These are phyloP conservation scores for Xylophagus ater DNA, from an alignment of 2,888 invertebrate genomes.

Conservation along the genomic window DNA sequence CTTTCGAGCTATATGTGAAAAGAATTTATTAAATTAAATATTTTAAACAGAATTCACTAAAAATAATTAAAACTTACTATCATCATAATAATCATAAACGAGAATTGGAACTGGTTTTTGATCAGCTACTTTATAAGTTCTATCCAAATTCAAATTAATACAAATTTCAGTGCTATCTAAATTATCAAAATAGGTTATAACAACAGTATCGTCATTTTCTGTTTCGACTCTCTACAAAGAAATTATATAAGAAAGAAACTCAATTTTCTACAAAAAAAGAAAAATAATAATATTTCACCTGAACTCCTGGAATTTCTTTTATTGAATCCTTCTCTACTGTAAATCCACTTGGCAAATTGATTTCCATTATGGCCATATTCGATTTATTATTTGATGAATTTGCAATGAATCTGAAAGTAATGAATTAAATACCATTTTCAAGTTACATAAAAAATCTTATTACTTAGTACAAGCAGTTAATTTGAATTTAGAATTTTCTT, in stretches of 20 bases:
- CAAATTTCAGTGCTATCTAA: conserved; percentile 55
- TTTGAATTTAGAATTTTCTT: too few relatives aligned
- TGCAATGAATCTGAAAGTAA: conserved; percentile 54
- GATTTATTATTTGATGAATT: conserved; percentile 49
- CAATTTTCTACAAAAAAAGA: background rate
- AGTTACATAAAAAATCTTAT: too few relatives aligned
- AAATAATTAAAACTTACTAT: conserved; percentile 52
- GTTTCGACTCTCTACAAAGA: conserved; percentile 54
- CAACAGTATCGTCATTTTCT: conserved; percentile 49
- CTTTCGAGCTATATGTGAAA: conserved; percentile 49
- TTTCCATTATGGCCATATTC: conserved; percentile 86
- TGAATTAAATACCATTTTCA: too few relatives aligned
- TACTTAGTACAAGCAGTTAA: too few relatives aligned
- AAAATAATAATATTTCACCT: too few relatives aligned
- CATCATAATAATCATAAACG: conserved; percentile 85
- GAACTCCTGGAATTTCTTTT: background rate
- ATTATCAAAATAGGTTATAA: conserved; percentile 63
- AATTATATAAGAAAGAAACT: conserved; percentile 22
- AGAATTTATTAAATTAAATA: conserved; percentile 25
- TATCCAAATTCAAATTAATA: conserved; percentile 71
- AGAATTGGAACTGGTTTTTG: conserved; percentile 78
- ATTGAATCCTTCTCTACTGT: conserved; percentile 21
- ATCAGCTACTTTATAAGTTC: conserved; percentile 72
- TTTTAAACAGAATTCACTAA: conserved; percentile 25
- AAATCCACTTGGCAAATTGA: conserved; percentile 84